Base-by-base conservation (phyloP, 2,888 invertebrate genomes). In the Amaurobius ferox region DNA sequence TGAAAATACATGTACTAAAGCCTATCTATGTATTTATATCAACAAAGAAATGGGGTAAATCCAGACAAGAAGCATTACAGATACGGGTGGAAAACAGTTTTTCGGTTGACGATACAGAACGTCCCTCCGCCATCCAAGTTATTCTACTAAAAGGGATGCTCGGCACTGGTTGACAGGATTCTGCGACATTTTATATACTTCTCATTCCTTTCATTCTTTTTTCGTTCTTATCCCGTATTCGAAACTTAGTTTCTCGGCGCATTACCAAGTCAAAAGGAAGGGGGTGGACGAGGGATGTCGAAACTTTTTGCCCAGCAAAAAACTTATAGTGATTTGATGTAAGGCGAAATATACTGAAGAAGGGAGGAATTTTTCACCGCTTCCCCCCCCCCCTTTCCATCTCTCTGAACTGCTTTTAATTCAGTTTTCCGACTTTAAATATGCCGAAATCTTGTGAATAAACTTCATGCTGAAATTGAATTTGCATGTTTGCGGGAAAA, bases 21-120 rank as follows among this genome's bases (percentile, higher is more conserved):
- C 48, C 67, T 81, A 74, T 76, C 67, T 73, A 80, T 81, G 81
- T 74, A 81, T 81, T 81, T 81, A 70, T 74, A 74, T 81, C 81
- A 81, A 76, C 74, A 74, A 74, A 74, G 70, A 74, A 68, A 70
- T 62, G 81, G 81, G 68, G 73, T 62, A 78, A 78, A 78, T 66
- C 78, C 68, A 68, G 68, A 55, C 78, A 80, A 81, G 74, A 62
- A 76, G 68, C 74, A 81, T 81, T 81, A 81, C 39, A 68, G 73
- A 70, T 76, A 68, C 68, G 61, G 68, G 67, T 62, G 44, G 62
- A 62, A 40, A 62, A 62, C 62, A 66, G 66, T 73, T 67, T 80
- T 73, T 48, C 39, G 62, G 73, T 32, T 30, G 44, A 71, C 29
- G 64, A 72, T 72, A 62, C 71, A 23, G 13, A 16, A 13, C 13